These are phyloP conservation scores for Esperia sulphurella DNA, from an alignment of 2,888 invertebrate genomes.

Conservation along the genomic window DNA sequence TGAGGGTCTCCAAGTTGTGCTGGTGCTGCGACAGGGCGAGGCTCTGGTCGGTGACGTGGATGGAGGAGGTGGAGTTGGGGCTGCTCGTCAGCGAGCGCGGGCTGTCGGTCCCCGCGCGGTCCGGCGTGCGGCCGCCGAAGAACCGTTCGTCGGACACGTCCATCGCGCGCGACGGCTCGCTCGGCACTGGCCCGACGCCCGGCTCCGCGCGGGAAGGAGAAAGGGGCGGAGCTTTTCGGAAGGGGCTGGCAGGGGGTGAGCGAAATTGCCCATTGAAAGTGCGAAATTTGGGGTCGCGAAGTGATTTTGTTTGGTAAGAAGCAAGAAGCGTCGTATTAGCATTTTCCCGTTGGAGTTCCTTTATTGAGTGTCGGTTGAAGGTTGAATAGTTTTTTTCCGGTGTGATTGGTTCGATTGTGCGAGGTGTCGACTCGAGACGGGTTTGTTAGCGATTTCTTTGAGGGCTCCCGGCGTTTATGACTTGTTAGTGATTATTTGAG, in stretches of 20 bases:
- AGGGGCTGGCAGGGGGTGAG: slow-evolving; percentile 57
- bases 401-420: slow-evolving; percentile 75
- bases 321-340: slow-evolving; percentile 69
- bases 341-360: slow-evolving; percentile 66
- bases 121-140: slow-evolving; percentile 59
- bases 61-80: slow-evolving; percentile 72
- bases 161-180: slow-evolving; percentile 52
- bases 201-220: slow-evolving; percentile 32
- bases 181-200: slow-evolving; percentile 14
- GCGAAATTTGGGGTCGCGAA: slow-evolving; percentile 75
- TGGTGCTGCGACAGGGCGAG: slow-evolving; percentile 74
- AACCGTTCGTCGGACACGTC: slow-evolving; percentile 64
- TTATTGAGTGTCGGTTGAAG: slow-evolving; percentile 34
- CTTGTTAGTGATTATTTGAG: slow-evolving; percentile 30
- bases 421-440: slow-evolving; percentile 41
- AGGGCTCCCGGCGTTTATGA: slow-evolving; percentile 25
- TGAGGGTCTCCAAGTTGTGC: slow-evolving; percentile 71
- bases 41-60: slow-evolving; percentile 76
- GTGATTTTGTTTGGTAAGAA: slow-evolving; percentile 74
- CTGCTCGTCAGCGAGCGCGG: slow-evolving; percentile 71
- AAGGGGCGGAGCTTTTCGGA: slow-evolving; percentile 45
- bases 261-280: slow-evolving; percentile 76
- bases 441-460: slow-evolving; percentile 43
- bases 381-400: slow-evolving; percentile 63
- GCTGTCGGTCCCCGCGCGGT: slow-evolving; percentile 64